phyloP scores from a whole-genome alignment of 2,888 invertebrate species.

The Callyntrura sp. region DNA sequence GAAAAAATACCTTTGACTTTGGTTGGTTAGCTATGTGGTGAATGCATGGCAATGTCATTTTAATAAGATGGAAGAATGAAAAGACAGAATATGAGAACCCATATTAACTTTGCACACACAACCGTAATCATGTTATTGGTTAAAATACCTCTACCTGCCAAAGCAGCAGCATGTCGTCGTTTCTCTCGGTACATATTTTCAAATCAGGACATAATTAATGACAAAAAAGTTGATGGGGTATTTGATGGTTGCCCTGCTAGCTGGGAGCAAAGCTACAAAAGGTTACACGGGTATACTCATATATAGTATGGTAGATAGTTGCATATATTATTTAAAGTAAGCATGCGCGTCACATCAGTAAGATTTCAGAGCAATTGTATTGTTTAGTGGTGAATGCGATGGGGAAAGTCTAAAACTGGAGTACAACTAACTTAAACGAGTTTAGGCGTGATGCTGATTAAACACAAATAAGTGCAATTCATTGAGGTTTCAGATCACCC shows the following conservation, averaged over 20 bases:
- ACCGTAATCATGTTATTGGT: neutral
- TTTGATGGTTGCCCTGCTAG: neutral
- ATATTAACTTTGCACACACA: slow-evolving; percentile 2
- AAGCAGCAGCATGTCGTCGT: neutral
- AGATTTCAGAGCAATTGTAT: too few species aligned
- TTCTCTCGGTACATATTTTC: neutral
- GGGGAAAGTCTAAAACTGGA: too few species aligned
- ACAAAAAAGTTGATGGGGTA: neutral
- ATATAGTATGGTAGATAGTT: neutral
- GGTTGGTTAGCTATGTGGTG: neutral
- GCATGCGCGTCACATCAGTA: too few species aligned
- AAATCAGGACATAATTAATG: slow-evolving; percentile 33
- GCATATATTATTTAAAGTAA: too few species aligned
- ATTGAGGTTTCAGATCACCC: too few species aligned
- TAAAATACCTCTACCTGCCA: neutral
- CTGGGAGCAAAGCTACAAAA: neutral
- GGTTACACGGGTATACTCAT: neutral
- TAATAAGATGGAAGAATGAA: slow-evolving; percentile 60
- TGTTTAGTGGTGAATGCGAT: too few species aligned
- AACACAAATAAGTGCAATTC: too few species aligned
- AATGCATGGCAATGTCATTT: slow-evolving; percentile 54
- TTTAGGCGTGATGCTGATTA: too few species aligned
- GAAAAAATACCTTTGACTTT: slow-evolving; percentile 41
- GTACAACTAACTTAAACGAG: too few species aligned
- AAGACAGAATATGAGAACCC: slow-evolving; percentile 12